Evolutionary conservation across 2,888 invertebrate species (phyloP).

Genomic region (Pammene aurita): DNA sequence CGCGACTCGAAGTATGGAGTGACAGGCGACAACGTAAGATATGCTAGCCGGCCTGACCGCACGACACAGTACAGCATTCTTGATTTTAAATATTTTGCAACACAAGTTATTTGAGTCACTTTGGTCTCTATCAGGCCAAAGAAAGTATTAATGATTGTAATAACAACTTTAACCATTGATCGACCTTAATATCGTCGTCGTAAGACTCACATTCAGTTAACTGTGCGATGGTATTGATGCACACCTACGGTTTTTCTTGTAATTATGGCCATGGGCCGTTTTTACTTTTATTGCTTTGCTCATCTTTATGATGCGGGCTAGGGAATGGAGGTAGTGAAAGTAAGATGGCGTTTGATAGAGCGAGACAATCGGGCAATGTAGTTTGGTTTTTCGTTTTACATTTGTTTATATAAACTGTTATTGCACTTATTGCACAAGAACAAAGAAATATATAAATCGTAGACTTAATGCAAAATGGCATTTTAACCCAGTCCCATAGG

Average conservation of each 20-base stretch:
- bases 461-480: too few relatives aligned
- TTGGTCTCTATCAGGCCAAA: too few relatives aligned
- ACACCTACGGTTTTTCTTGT: constrained; percentile 20
- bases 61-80: too few relatives aligned
- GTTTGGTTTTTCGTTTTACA: background rate
- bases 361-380: background rate
- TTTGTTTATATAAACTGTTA: background rate
- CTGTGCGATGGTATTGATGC: background rate
- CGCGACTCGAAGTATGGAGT: too few relatives aligned
- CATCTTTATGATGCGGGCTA: constrained; percentile 30
- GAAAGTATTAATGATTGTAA: too few relatives aligned
- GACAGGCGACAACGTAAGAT: too few relatives aligned
- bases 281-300: constrained; percentile 38
- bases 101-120: too few relatives aligned
- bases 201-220: background rate
- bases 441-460: too few relatives aligned
- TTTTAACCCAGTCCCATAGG: too few relatives aligned
- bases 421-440: too few relatives aligned
- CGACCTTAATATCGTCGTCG: background rate
- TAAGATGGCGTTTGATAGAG: background rate
- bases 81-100: too few relatives aligned
- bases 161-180: background rate
- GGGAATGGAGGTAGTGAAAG: constrained; percentile 23
- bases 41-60: too few relatives aligned
- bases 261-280: constrained; percentile 34